Conservation (phyloP, 2,888 invertebrate species). For the Andrena haemorrhoa region DNA sequence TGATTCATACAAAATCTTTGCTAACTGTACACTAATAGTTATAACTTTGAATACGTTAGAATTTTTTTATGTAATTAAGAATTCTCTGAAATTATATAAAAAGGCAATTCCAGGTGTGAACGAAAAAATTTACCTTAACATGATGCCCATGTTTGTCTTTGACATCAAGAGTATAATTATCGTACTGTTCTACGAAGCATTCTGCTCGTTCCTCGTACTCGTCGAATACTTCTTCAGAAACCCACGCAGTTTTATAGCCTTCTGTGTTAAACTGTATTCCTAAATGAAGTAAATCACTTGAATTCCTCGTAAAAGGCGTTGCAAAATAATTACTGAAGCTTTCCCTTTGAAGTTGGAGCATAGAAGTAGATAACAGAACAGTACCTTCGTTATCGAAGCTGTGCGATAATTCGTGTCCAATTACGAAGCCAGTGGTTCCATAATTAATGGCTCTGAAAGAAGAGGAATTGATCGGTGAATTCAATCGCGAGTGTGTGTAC, state of each 20-base stretch:
- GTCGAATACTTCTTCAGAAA: conserved; percentile 16
- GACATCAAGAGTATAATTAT: conserved; percentile 44
- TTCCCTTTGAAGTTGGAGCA: background rate
- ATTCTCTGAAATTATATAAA: background rate
- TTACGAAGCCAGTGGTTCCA: conserved; percentile 60
- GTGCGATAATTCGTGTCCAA: conserved; percentile 70
- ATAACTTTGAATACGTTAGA: too few species aligned
- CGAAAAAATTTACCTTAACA: conserved; percentile 22
- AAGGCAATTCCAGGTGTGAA: background rate
- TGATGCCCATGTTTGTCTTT: conserved; percentile 29
- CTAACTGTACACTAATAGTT: too few species aligned
- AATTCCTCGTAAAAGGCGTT: background rate
- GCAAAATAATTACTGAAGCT: background rate
- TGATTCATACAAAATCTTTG: too few species aligned
- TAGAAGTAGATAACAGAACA: background rate
- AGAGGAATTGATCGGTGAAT: background rate
- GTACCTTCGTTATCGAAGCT: conserved; percentile 62
- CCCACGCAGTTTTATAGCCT: conserved; percentile 42
- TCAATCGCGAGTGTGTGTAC: background rate
- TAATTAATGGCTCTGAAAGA: conserved; percentile 64
- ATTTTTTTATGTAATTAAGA: background rate
- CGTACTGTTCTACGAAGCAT: conserved; percentile 64
- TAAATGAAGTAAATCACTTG: background rate
- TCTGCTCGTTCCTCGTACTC: conserved; percentile 37
- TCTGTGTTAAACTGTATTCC: conserved; percentile 57